phyloP scores from a whole-genome alignment of 2,888 invertebrate species.

The Megalurothrips usitatus region DNA sequence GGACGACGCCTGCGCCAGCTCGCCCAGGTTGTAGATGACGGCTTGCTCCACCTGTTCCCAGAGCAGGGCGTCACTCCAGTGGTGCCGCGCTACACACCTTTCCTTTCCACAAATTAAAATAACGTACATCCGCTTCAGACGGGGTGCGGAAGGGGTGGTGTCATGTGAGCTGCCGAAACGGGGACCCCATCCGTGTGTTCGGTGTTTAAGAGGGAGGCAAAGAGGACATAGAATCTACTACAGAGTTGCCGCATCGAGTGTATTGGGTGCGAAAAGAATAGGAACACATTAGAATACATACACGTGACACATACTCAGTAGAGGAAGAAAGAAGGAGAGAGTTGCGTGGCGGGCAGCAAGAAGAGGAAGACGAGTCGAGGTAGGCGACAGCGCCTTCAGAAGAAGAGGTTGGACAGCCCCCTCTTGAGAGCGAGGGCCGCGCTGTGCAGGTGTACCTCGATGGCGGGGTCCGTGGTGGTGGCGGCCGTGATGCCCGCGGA shows the following conservation, averaged over 20 bases:
- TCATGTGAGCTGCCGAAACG: too few species aligned
- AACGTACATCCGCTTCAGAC: not conserved
- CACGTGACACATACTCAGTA: not conserved
- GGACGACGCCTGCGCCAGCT: not conserved
- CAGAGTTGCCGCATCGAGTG: not conserved
- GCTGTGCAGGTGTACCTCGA: conserved; percentile 13
- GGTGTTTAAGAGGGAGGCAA: not conserved
- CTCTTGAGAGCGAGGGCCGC: conserved; percentile 4
- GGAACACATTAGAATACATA: not conserved
- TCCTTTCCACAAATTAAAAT: not conserved
- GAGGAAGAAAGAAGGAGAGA: not conserved
- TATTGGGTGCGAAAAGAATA: not conserved
- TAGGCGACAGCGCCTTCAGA: not conserved
- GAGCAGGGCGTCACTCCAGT: not conserved
- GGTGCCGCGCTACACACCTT: not conserved
- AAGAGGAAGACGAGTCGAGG: not conserved
- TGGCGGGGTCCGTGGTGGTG: conserved; percentile 10
- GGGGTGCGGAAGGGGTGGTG: not conserved
- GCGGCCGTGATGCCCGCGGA: not conserved
- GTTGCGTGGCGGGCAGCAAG: not conserved
- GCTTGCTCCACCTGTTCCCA: conserved; percentile 8
- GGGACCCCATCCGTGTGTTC: too few species aligned
- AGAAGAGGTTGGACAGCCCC: conserved; percentile 10
- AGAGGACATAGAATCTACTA: not conserved
- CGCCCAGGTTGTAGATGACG: conserved; percentile 20